Percentiles rank a stretch among this genome's conserved stretches.
phyloP scores from a whole-genome alignment of 2,113 vertebrate genomes.

The Diglossa brunneiventris region DNA sequence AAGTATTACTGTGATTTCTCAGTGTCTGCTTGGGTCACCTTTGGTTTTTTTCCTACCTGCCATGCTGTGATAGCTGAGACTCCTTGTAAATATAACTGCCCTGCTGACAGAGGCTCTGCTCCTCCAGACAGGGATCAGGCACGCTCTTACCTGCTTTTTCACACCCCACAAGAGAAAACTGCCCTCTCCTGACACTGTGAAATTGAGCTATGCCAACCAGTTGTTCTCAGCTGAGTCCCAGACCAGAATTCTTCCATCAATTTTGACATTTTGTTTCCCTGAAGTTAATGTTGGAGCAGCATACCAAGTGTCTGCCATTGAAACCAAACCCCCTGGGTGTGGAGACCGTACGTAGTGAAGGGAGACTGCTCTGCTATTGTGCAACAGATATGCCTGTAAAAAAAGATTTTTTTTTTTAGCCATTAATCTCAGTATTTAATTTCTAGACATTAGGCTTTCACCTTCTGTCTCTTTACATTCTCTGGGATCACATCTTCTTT shows the following conservation, averaged over 20 bases:
- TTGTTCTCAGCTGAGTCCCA: neutral
- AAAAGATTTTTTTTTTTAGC: neutral
- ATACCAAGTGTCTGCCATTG: neutral
- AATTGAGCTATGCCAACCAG: neutral
- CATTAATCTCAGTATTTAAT: neutral
- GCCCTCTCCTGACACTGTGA: neutral
- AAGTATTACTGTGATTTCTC: neutral
- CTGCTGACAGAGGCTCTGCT: neutral
- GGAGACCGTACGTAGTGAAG: fast-evolving
- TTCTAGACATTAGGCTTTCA: neutral
- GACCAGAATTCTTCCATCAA: neutral
- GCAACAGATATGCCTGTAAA: neutral
- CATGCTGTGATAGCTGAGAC: neutral
- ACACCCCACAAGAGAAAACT: neutral
- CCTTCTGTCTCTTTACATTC: neutral
- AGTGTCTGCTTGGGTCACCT: neutral
- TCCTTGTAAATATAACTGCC: neutral
- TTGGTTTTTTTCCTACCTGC: neutral
- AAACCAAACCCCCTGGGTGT: neutral
- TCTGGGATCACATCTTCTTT: neutral
- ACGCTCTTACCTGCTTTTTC: neutral
- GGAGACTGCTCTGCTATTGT: neutral
- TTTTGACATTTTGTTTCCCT: neutral
- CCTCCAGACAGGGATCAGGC: neutral
- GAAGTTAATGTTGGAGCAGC: neutral